Conservation (phyloP, 1,140 invertebrate genomes). For the Drosophila pandora region DNA sequence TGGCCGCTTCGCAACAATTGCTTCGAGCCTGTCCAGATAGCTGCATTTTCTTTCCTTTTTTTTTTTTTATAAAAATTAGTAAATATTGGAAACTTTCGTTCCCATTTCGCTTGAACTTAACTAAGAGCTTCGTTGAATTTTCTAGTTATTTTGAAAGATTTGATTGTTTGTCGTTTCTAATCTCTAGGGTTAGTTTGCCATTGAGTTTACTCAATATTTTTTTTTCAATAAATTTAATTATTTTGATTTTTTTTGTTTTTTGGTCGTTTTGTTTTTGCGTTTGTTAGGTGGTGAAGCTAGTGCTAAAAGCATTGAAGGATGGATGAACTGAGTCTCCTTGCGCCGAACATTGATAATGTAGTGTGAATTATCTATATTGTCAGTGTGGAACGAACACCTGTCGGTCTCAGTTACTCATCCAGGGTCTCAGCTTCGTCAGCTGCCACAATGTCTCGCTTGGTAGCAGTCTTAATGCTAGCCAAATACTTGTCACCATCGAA, state of each 20-base stretch:
- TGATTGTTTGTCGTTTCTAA: constrained; percentile 35
- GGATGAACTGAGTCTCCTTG: constrained; percentile 10
- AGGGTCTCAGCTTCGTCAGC: constrained; percentile 70
- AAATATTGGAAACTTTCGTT: constrained; percentile 19
- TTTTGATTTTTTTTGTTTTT: constrained; percentile 54
- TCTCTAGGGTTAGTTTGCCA: constrained; percentile 63
- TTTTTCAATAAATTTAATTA: constrained; percentile 1
- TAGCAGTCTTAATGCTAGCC: constrained; percentile 67
- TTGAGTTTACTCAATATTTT: constrained; percentile 20
- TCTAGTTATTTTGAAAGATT: constrained; percentile 47
- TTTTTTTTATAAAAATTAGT: constrained; percentile 49
- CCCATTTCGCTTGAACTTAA: constrained; percentile 56
- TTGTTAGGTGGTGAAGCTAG: constrained; percentile 35
- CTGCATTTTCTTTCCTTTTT: constrained; percentile 40
- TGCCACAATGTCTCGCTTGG: constrained; percentile 76
- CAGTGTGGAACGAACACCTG: constrained; percentile 8
- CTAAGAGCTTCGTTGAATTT: constrained; percentile 64
- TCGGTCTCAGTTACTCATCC: constrained; percentile 49
- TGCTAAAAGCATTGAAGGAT: constrained; percentile 49
- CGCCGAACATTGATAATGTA: constrained; percentile 24
- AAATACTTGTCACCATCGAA: constrained; percentile 83
- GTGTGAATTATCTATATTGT: constrained; percentile 43
- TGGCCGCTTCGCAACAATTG: constrained; percentile 45
- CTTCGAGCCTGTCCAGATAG: constrained; percentile 47
- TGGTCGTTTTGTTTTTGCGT: constrained; percentile 61